Conservation (phyloP, 2,888 invertebrate genomes). For the Hofmannophila pseudospretella region DNA sequence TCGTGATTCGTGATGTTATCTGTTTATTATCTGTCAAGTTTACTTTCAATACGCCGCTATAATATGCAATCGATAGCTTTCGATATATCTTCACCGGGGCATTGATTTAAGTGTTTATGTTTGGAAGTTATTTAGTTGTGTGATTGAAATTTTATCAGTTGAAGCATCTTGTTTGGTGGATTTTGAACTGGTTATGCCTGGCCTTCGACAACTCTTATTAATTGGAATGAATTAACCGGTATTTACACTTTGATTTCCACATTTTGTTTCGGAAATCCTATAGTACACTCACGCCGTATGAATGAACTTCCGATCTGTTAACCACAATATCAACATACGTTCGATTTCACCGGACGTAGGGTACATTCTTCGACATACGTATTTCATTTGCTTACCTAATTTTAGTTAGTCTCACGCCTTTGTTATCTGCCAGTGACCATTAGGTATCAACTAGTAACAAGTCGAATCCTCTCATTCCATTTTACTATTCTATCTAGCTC, state of each 20-base stretch:
- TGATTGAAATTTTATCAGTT: constrained; percentile 2
- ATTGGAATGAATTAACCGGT: too few species aligned
- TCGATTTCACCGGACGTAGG: background rate
- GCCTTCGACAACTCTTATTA: too few species aligned
- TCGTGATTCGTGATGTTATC: background rate
- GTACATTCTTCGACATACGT: background rate
- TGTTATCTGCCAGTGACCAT: too few species aligned
- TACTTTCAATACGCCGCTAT: background rate
- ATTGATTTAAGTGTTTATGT: background rate
- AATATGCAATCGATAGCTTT: background rate
- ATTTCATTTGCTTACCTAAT: background rate
- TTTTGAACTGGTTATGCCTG: background rate
- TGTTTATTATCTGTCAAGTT: background rate
- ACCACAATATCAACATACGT: background rate
- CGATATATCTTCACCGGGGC: background rate
- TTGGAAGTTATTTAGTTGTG: background rate
- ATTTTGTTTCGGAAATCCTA: too few species aligned
- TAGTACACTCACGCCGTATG: background rate
- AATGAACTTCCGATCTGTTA: constrained; percentile 1
- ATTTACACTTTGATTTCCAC: too few species aligned
- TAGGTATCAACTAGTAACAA: too few species aligned
- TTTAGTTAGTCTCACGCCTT: background rate
- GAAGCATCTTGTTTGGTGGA: background rate
- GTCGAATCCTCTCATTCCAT: too few species aligned
- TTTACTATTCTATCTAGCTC: too few species aligned